Conservation (phyloP, 2,113 vertebrate genomes). For the Bubalus kerabau region DNA sequence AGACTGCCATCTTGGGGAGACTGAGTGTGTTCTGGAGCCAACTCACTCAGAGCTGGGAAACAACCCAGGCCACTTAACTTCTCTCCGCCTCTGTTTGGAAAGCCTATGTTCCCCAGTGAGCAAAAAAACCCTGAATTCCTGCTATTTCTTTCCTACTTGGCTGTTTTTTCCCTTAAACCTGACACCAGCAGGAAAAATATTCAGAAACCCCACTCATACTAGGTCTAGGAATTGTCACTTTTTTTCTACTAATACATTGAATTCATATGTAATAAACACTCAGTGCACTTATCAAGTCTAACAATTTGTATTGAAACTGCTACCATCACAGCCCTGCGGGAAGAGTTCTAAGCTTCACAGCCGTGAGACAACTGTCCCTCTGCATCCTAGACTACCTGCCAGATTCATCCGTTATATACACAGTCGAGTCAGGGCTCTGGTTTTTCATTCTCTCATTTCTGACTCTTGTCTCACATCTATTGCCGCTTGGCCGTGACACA, state of each 20-base stretch:
- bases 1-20: not conserved
- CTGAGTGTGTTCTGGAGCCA: not conserved
- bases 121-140: conserved; percentile 41
- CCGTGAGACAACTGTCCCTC: not conserved
- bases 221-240: not conserved
- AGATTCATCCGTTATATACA: not conserved
- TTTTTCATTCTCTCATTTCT: not conserved
- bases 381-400: not conserved
- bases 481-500: not conserved
- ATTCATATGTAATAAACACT: not conserved
- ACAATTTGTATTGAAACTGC: not conserved
- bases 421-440: not conserved
- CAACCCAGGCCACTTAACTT: not conserved
- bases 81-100: conserved; percentile 13
- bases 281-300: not conserved
- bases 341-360: not conserved
- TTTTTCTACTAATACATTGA: not conserved
- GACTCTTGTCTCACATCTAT: not conserved
- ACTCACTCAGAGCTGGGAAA: conserved; percentile 42
- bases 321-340: too few species aligned
- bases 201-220: conserved; percentile 3
- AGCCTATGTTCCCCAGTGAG: not conserved
- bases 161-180: not conserved
- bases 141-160: not conserved
- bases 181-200: conserved; percentile 17